Evolutionary conservation across 2,888 invertebrate genomes (phyloP), one percentile per base, ranked within the genome.

Genomic region (Phyllotreta cruciferae): DNA sequence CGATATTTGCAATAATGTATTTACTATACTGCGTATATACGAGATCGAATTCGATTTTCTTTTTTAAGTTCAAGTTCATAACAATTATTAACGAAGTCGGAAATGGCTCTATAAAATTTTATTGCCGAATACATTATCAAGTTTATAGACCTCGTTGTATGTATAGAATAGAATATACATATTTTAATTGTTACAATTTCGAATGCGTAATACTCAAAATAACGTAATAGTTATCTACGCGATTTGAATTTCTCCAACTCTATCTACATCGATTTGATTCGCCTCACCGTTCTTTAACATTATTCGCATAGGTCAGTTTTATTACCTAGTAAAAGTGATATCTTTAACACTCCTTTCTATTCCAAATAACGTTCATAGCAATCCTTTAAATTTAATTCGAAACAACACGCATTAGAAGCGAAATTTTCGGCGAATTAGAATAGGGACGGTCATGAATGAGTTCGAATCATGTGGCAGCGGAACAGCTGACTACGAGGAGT

Each of bases 291-390:
- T 57, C 50, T 58, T 50, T 39, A 50, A 63, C 44, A 41, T 42
- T 41, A 56, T 60, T 60, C 10, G 74, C 73, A 74, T 76, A 80
- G 81, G 81, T 81, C 81, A 81, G 81, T 81, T 81, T 81, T 81
- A 81, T 80, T 77, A 73, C 78, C 76, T 78, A 78, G 78, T 80
- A 79, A 80, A 80, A 78, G 75, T 77, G 75, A 62, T 14, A 58
- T 63, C 49, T 42, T 41, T 54, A 68, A 41, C 34, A 57, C 14
- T 37, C 9, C 39, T 49, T 49, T 57, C 38, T 8, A 37, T 41
- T 34, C n/a, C n/a, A n/a, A n/a, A n/a, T n/a, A n/a, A n/a, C n/a
- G 41, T 57, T 35, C 9, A 10, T n/a, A 57, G 14, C 24, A 36
- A 47, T 34, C 3, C 39, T 14, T 49, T 38, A 14, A 38, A 24